phyloP scores from a whole-genome alignment of 2,113 vertebrate species.

The Tragelaphus imberbis region DNA sequence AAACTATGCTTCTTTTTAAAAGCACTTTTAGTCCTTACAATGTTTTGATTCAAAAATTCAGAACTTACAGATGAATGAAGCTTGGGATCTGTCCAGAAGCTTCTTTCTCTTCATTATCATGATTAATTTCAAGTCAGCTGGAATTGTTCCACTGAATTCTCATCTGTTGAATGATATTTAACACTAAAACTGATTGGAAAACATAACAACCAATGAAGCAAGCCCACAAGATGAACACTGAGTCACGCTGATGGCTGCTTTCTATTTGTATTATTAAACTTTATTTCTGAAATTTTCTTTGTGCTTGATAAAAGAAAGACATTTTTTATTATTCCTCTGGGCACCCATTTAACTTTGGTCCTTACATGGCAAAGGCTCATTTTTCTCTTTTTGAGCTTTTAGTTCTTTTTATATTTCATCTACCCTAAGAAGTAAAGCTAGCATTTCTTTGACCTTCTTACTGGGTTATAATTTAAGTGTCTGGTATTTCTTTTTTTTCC shows the following conservation, averaged over 20 bases:
- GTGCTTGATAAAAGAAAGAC: background rate
- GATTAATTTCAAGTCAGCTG: background rate
- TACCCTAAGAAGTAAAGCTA: conserved; percentile 34
- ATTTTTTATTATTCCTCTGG: conserved; percentile 22
- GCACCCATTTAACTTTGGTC: conserved; percentile 3
- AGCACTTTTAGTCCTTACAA: background rate
- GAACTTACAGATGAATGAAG: background rate
- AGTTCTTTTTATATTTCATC: conserved; percentile 57
- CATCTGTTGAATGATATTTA: background rate
- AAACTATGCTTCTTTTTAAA: background rate
- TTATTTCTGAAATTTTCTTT: conserved; percentile 31
- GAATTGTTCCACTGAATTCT: background rate
- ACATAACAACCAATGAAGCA: background rate
- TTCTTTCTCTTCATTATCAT: background rate
- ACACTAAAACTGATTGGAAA: background rate
- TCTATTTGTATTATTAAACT: background rate
- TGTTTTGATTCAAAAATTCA: background rate
- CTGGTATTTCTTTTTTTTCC: conserved; percentile 44
- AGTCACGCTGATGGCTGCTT: background rate
- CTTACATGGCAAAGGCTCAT: background rate
- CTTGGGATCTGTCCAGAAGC: background rate
- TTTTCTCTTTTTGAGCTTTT: conserved; percentile 25
- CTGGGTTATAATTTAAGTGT: conserved; percentile 67
- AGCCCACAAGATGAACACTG: background rate
- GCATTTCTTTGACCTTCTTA: conserved; percentile 56